A percentile compares a stretch with the other conserved stretches of the same genome.
These are phyloP conservation scores for Callipepla squamata DNA, from an alignment of 2,113 vertebrate species.

Conservation along the genomic window DNA sequence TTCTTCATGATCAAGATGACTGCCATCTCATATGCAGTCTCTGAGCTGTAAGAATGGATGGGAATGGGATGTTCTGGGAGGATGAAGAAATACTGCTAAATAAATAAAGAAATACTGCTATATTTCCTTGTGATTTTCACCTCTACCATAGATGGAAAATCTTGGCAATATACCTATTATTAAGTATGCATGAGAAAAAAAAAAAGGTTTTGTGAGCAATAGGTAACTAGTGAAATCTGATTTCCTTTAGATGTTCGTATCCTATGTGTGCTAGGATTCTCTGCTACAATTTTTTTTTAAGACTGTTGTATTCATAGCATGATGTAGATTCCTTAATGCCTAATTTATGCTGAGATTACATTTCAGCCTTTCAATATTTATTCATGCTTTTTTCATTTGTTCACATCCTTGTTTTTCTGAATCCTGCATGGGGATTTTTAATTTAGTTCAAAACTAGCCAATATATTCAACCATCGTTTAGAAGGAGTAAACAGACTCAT, in stretches of 20 bases:
- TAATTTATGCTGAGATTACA: not conserved
- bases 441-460: not conserved
- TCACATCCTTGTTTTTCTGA: not conserved
- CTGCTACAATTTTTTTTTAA: not conserved
- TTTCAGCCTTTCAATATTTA: not conserved
- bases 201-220: not conserved
- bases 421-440: not conserved
- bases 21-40: not conserved
- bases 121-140: not conserved
- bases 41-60: not conserved
- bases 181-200: not conserved
- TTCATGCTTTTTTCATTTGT: not conserved
- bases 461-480: not conserved
- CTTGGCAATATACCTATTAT: not conserved
- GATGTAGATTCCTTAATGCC: not conserved
- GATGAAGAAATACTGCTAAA: not conserved
- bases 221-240: not conserved
- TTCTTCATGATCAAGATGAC: not conserved
- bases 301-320: rapidly evolving
- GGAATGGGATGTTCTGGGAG: not conserved
- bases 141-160: not conserved
- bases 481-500: not conserved
- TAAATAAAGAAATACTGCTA: too few relatives aligned
- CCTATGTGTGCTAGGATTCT: not conserved
- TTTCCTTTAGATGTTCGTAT: not conserved